These are phyloP conservation scores for Drosophila melanocephala DNA, from an alignment of 2,888 invertebrate genomes.

Conservation along the genomic window DNA sequence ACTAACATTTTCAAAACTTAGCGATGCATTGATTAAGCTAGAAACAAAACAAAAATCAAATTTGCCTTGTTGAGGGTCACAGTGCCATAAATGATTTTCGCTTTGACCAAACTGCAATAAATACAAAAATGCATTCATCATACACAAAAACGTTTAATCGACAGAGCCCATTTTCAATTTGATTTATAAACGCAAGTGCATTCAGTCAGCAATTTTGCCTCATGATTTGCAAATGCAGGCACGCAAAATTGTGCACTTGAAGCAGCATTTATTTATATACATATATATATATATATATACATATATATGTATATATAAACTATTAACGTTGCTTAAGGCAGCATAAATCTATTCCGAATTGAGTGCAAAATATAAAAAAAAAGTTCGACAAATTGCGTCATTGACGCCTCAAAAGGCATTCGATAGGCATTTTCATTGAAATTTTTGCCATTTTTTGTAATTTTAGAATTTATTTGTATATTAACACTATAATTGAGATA, in stretches of 20 bases:
- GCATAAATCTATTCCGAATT: slow-evolving; percentile 32
- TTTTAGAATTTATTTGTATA: slow-evolving; percentile 14
- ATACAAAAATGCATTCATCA: neutral
- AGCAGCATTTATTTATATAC: slow-evolving; percentile 11
- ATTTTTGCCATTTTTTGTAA: slow-evolving; percentile 19
- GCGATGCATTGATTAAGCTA: slow-evolving; percentile 1
- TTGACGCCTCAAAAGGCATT: slow-evolving; percentile 44
- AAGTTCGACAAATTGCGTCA: slow-evolving; percentile 31
- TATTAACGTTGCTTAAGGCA: slow-evolving; percentile 14
- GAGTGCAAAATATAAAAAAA: slow-evolving; percentile 5
- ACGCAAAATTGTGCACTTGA: slow-evolving; percentile 50
- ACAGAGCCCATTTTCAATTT: slow-evolving; percentile 31
- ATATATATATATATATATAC: slow-evolving; percentile 3
- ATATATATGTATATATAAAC: slow-evolving; percentile 1
- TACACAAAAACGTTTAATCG: slow-evolving; percentile 18
- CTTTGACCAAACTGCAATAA: slow-evolving; percentile 47
- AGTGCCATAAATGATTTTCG: slow-evolving; percentile 27
- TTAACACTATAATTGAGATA: slow-evolving; percentile 53
- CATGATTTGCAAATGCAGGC: slow-evolving; percentile 30
- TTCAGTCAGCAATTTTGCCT: slow-evolving; percentile 29
- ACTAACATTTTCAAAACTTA: neutral
- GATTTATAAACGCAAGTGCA: slow-evolving; percentile 31
- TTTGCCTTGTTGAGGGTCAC: slow-evolving; percentile 15
- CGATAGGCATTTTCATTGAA: slow-evolving; percentile 43
- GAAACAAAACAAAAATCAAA: neutral